These are phyloP conservation scores for Misgurnus anguillicaudatus DNA, from an alignment of 2,113 vertebrate species.

Conservation along the genomic window DNA sequence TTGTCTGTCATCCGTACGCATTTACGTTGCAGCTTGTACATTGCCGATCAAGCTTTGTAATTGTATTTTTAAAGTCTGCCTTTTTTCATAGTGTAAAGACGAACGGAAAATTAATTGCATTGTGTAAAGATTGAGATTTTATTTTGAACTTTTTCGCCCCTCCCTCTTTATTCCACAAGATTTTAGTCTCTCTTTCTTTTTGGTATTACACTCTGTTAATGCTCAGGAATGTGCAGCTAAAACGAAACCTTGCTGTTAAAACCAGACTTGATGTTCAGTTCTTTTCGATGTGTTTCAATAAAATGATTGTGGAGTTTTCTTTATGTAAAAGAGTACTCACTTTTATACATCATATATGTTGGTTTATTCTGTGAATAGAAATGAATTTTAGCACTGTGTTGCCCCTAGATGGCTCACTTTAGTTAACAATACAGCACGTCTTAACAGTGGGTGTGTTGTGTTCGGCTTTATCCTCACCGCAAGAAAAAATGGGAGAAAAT, in stretches of 20 bases:
- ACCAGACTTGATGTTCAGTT: neutral
- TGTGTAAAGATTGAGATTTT: conserved; percentile 42
- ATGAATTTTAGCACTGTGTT: neutral
- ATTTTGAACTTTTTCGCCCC: conserved; percentile 12
- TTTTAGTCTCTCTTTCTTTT: conserved; percentile 52
- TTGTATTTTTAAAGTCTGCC: conserved; percentile 48
- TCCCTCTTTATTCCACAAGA: conserved; percentile 38
- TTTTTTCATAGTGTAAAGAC: conserved; percentile 12
- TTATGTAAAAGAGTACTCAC: neutral
- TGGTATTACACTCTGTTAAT: conserved; percentile 50
- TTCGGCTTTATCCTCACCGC: no score
- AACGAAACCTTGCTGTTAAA: neutral
- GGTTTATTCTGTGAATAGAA: no score
- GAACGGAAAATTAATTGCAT: conserved; percentile 32
- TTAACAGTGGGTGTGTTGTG: no score
- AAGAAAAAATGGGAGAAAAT: no score
- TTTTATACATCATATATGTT: no score
- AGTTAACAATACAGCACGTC: neutral
- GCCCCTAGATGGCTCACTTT: neutral
- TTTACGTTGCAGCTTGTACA: conserved; percentile 56
- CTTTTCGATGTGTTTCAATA: conserved; percentile 27
- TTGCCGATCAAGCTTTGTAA: conserved; percentile 56
- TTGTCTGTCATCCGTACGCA: conserved; percentile 6
- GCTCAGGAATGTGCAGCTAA: conserved; percentile 51
- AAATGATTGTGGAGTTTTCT: conserved; percentile 37